A percentile compares a stretch with the other conserved stretches of the same genome.
Conservation (phyloP, 2,797 vertebrate species). For the Selene dorsalis region DNA sequence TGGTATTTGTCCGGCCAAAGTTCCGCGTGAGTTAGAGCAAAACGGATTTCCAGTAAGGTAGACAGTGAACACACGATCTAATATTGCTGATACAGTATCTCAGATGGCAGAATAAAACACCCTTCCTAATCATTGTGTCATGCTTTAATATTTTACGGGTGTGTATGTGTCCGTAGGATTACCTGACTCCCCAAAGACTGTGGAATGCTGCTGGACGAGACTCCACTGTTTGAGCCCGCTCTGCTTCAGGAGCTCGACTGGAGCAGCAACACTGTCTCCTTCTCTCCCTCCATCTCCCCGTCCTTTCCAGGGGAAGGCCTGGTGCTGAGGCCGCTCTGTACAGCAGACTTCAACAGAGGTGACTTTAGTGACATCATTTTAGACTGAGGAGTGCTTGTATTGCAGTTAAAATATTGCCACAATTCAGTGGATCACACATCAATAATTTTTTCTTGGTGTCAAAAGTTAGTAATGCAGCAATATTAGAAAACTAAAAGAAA, state of each 20-base stretch:
- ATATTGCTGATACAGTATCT: background rate
- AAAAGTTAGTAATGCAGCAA: background rate
- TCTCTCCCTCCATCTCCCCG: conserved; percentile 91
- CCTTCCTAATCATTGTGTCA: background rate
- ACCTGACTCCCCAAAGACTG: conserved; percentile 47
- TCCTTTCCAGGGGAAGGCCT: conserved; percentile 90
- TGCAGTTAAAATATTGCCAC: background rate
- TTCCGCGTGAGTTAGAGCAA: conserved; percentile 40
- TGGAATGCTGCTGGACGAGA: conserved; percentile 90
- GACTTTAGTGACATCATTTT: background rate
- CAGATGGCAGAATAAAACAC: background rate
- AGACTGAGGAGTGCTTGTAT: background rate
- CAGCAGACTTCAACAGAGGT: conserved; percentile 93
- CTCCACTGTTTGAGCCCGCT: conserved; percentile 91
- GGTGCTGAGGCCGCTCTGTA: conserved; percentile 92
- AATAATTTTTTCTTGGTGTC: background rate
- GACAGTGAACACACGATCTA: background rate
- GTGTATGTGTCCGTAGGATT: conserved; percentile 6
- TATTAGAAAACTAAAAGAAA: background rate
- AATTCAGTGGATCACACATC: too few relatives aligned
- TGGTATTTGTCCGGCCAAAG: conserved; percentile 64
- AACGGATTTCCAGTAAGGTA: background rate
- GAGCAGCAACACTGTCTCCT: conserved; percentile 87
- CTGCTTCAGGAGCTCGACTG: conserved; percentile 94
- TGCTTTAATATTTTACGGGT: background rate